Conservation (phyloP, 1,140 invertebrate genomes). For the Artemia franciscana region DNA sequence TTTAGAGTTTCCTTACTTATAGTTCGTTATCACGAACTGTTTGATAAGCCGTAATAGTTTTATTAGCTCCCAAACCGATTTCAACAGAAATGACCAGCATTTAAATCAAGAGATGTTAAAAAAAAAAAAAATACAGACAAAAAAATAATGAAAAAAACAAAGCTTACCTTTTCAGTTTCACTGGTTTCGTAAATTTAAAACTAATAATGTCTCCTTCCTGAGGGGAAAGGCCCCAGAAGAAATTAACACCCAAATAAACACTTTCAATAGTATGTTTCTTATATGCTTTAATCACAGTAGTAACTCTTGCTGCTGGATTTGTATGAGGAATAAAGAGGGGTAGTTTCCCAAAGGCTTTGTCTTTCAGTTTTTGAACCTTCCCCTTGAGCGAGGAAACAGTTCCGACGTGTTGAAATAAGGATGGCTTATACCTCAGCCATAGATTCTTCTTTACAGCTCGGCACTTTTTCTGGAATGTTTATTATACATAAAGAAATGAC, state of each 20-base stretch:
- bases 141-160: neutral
- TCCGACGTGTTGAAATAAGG: slow-evolving; percentile 87
- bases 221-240: slow-evolving; percentile 77
- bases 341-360: slow-evolving; percentile 75
- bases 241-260: slow-evolving; percentile 67
- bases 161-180: slow-evolving; percentile 43
- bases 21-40: too few relatives aligned
- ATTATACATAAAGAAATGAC: too few relatives aligned
- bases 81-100: too few relatives aligned
- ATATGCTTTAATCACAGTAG: slow-evolving; percentile 56
- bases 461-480: slow-evolving; percentile 70
- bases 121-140: neutral
- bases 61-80: too few relatives aligned
- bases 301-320: slow-evolving; percentile 39
- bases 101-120: too few relatives aligned
- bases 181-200: slow-evolving; percentile 55
- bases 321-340: slow-evolving; percentile 50
- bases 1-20: too few relatives aligned
- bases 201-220: slow-evolving; percentile 54
- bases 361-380: slow-evolving; percentile 89
- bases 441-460: slow-evolving; percentile 48
- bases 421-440: slow-evolving; percentile 71
- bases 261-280: slow-evolving; percentile 52
- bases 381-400: slow-evolving; percentile 83
- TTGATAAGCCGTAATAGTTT: too few relatives aligned